These are phyloP conservation scores for Lineus longissimus DNA, from an alignment of 1,140 invertebrate genomes.

Conservation along the genomic window DNA sequence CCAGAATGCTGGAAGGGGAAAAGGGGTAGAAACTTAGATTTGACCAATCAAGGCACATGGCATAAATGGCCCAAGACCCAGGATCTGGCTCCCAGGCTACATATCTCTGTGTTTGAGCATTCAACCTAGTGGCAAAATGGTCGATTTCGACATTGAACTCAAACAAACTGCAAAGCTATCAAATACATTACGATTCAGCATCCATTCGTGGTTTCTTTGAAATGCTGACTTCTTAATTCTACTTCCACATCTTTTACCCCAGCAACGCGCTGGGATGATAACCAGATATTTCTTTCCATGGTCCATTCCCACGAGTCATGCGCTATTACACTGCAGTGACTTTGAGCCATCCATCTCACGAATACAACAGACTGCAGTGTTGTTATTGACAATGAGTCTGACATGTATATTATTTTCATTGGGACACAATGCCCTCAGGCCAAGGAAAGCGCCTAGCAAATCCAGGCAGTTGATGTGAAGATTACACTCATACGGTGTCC, in stretches of 20 bases:
- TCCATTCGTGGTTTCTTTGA: neutral
- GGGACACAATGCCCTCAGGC: neutral
- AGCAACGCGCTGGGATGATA: neutral
- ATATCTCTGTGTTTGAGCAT: neutral
- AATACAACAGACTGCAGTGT: neutral
- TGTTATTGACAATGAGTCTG: neutral
- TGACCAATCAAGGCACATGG: neutral
- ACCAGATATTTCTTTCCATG: neutral
- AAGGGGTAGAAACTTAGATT: neutral
- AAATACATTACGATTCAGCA: neutral
- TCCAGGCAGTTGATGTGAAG: neutral
- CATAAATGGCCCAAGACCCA: neutral
- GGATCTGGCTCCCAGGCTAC: constrained; percentile 3
- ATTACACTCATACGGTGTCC: neutral
- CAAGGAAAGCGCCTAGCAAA: neutral
- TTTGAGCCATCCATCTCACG: constrained; percentile 3
- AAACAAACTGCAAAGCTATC: neutral
- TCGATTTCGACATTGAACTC: neutral
- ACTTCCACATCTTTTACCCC: neutral
- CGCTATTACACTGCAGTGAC: constrained; percentile 1
- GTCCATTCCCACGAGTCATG: neutral
- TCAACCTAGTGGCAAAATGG: neutral
- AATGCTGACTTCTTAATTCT: neutral
- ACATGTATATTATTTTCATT: neutral
- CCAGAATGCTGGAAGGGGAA: neutral